Conservation (phyloP, 2,113 vertebrate species). For the Corvus moneduloides region DNA sequence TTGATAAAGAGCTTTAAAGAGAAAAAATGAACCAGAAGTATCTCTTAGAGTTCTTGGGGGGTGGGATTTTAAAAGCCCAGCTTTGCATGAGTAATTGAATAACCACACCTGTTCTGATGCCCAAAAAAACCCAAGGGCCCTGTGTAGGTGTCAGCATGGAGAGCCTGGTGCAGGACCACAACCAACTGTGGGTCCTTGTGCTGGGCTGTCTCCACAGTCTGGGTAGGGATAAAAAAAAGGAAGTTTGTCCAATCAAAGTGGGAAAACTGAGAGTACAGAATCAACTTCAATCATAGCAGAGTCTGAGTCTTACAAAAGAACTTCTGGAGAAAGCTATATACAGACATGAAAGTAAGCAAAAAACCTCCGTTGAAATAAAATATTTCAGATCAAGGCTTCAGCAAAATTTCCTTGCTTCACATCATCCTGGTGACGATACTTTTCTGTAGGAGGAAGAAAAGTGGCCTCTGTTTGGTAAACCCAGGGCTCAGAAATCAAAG, state of each 20-base stretch:
- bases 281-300: not conserved
- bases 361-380: not conserved
- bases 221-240: not conserved
- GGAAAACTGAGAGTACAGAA: not conserved
- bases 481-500: not conserved
- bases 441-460: not conserved
- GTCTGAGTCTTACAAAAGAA: not conserved
- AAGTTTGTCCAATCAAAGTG: not conserved
- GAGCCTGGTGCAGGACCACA: constrained; percentile 72
- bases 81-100: constrained; percentile 80
- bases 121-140: constrained; percentile 79
- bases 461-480: not conserved
- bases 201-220: constrained; percentile 68
- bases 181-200: constrained; percentile 63
- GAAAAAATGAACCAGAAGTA: not conserved
- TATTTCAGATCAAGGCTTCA: not conserved
- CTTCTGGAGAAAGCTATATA: not conserved
- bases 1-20: not conserved
- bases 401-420: not conserved
- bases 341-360: not conserved
- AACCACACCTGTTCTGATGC: constrained; percentile 83
- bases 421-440: not conserved
- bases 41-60: not conserved
- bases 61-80: constrained; percentile 77
- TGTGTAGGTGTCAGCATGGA: constrained; percentile 77